These are phyloP conservation scores for Nibea albiflora DNA, from an alignment of 2,113 vertebrate species.

Conservation along the genomic window DNA sequence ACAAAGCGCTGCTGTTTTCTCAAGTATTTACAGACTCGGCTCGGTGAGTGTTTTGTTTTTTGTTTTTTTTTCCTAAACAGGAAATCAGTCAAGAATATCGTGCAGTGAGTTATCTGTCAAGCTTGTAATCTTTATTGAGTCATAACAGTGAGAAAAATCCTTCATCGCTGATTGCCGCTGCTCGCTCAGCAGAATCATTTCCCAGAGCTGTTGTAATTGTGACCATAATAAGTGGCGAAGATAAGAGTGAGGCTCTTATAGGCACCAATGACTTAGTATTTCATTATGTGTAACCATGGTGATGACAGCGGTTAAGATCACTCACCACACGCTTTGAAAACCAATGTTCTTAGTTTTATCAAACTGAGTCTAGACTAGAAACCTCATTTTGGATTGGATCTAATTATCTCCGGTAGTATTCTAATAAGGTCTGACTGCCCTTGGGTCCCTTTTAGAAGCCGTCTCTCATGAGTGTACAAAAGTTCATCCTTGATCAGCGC, in stretches of 20 bases:
- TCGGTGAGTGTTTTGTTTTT: neutral
- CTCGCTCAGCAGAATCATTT: slow-evolving; percentile 57
- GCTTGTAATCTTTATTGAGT: slow-evolving; percentile 60
- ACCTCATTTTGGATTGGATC: neutral
- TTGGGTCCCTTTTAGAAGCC: neutral
- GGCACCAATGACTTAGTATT: slow-evolving; percentile 32
- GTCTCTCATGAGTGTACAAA: neutral
- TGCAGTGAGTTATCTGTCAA: slow-evolving; percentile 36
- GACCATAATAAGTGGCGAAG: slow-evolving; percentile 51
- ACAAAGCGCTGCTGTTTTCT: slow-evolving; percentile 31
- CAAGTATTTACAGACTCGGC: neutral
- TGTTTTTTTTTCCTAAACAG: neutral
- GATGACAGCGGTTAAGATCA: slow-evolving; percentile 41
- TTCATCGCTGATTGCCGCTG: slow-evolving; percentile 46
- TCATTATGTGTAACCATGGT: slow-evolving; percentile 54
- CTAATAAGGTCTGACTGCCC: neutral
- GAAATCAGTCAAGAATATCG: slow-evolving; percentile 40
- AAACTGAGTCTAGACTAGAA: neutral
- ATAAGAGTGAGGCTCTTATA: slow-evolving; percentile 48
- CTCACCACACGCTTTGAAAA: neutral
- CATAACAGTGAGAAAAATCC: slow-evolving; percentile 36
- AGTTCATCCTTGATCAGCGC: neutral
- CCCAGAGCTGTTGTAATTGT: slow-evolving; percentile 62
- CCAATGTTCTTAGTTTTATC: slow-evolving; percentile 27
- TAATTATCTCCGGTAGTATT: neutral